Conservation (phyloP, 2,113 vertebrate genomes). For the Hypomesus transpacificus region DNA sequence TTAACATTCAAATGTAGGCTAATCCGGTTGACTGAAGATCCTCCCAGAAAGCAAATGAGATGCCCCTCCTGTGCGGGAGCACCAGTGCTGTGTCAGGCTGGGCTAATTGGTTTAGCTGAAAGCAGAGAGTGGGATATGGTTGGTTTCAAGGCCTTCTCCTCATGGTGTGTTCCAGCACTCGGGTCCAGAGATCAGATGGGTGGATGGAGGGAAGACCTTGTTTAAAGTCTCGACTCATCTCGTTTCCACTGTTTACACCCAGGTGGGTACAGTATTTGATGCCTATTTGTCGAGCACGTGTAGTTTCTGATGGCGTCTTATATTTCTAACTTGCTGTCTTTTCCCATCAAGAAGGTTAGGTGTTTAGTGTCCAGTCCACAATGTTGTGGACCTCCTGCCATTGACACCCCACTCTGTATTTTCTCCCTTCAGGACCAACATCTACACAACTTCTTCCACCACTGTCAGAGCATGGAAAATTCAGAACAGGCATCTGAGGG, state of each 20-base stretch:
- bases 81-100: not conserved
- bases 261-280: slow-evolving; percentile 67
- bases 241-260: slow-evolving; percentile 94
- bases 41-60: not conserved
- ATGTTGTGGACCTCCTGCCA: no score
- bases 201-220: slow-evolving; percentile 89
- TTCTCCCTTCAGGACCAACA: slow-evolving; percentile 85
- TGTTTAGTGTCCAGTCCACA: no score
- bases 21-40: slow-evolving; percentile 18
- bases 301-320: not conserved
- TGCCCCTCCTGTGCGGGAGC: not conserved
- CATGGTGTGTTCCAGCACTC: slow-evolving; percentile 76
- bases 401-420: not conserved
- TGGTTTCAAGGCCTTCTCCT: slow-evolving; percentile 19
- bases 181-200: slow-evolving; percentile 92
- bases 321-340: not conserved
- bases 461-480: slow-evolving; percentile 86
- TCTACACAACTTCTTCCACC: slow-evolving; percentile 96
- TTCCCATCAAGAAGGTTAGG: not conserved
- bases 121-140: not conserved
- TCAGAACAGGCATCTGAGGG: slow-evolving; percentile 81
- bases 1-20: slow-evolving; percentile 18
- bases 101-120: slow-evolving; percentile 13
- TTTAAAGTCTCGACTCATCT: slow-evolving; percentile 92
- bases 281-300: no score